Conservation (phyloP, 2,113 vertebrate genomes). For the Psittacus erithacus region DNA sequence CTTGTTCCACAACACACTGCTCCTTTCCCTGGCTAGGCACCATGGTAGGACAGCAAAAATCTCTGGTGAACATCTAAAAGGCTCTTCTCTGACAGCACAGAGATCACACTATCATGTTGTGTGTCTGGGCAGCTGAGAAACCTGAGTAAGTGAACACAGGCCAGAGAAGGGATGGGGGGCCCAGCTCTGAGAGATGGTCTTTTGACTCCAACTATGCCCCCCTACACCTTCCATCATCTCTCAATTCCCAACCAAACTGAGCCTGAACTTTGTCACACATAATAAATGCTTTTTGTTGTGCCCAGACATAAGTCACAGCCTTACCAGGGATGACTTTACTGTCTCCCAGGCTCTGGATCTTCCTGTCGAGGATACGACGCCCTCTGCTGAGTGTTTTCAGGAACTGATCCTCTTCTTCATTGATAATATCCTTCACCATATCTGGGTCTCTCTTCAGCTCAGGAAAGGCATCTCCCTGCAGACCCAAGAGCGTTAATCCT, state of each 20-base stretch:
- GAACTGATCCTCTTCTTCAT: conserved; percentile 95
- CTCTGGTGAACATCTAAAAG: neutral
- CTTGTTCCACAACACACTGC: neutral
- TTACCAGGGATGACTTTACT: conserved; percentile 90
- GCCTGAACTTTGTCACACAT: neutral
- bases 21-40: neutral
- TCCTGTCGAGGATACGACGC: conserved; percentile 94
- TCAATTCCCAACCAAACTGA: neutral
- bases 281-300: neutral
- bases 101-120: neutral
- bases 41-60: neutral
- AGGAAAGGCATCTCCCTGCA: conserved; percentile 93
- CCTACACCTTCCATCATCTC: neutral
- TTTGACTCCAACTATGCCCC: neutral
- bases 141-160: neutral
- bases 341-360: conserved; percentile 92
- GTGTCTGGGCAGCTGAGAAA: neutral
- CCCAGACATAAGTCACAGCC: neutral
- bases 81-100: neutral
- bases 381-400: conserved; percentile 96
- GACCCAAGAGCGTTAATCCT: neutral
- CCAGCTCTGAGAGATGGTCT: neutral
- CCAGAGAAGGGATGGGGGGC: neutral
- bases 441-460: conserved; percentile 96
- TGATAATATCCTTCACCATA: conserved; percentile 96